Percentiles rank a stretch among this genome's conserved stretches.
Conservation (phyloP, 2,888 invertebrate species). For the Melinopterus prodromus region DNA sequence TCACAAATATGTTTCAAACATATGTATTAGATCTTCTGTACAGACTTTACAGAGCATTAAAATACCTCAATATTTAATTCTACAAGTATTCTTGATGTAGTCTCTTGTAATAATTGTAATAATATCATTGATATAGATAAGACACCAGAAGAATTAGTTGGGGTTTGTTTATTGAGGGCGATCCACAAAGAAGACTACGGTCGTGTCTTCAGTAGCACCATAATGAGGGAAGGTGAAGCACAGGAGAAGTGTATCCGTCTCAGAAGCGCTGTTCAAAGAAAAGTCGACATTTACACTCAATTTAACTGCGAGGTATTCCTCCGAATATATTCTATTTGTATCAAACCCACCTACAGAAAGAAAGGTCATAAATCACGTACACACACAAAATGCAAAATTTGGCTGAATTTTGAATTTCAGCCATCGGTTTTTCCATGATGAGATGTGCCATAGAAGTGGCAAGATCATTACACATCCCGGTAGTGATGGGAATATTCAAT, state of each 20-base stretch:
- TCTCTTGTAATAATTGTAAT: neutral
- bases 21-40: too few species aligned
- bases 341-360: constrained; percentile 51
- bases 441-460: constrained; percentile 52
- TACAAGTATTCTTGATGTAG: too few species aligned
- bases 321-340: constrained; percentile 53
- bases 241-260: constrained; percentile 51
- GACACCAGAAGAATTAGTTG: constrained; percentile 45
- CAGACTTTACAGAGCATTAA: too few species aligned
- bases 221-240: constrained; percentile 53
- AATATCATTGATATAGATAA: neutral
- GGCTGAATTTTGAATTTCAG: constrained; percentile 34
- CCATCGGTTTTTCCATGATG: constrained; percentile 49
- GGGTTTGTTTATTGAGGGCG: constrained; percentile 52
- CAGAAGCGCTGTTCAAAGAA: constrained; percentile 51
- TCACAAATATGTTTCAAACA: too few species aligned
- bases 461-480: constrained; percentile 51
- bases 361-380: constrained; percentile 44
- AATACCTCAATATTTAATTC: too few species aligned
- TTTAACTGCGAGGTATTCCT: constrained; percentile 54
- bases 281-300: constrained; percentile 53
- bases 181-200: constrained; percentile 52
- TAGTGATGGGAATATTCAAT: constrained; percentile 54
- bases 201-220: constrained; percentile 53
- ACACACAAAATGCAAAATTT: neutral